A percentile compares a stretch with the other conserved stretches of the same genome.
Conservation (phyloP, 2,797 vertebrate genomes). For the Poecilia velifera region DNA sequence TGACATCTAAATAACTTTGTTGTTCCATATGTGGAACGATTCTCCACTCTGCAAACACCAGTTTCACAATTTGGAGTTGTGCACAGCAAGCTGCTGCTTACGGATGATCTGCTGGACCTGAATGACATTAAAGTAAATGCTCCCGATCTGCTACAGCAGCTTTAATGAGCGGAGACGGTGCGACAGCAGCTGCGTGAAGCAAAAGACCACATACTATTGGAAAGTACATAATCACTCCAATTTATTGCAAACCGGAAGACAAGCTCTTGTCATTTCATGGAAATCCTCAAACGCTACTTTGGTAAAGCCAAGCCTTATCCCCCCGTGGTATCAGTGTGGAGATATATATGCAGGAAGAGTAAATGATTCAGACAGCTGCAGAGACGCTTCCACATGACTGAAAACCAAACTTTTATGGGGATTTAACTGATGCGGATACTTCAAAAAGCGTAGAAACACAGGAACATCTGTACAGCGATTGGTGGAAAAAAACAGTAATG, state of each 20-base stretch:
- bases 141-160: background rate
- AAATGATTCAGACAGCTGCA: conserved; percentile 49
- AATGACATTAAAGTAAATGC: background rate
- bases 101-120: background rate
- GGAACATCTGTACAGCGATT: conserved; percentile 48
- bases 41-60: background rate
- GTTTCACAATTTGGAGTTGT: background rate
- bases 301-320: conserved; percentile 11
- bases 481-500: conserved; percentile 25
- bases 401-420: conserved; percentile 29
- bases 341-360: conserved; percentile 16
- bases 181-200: conserved; percentile 10
- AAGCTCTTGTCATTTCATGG: conserved; percentile 38
- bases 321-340: conserved; percentile 14
- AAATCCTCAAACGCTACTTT: conserved; percentile 27
- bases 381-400: conserved; percentile 18
- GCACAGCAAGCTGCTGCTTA: background rate
- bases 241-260: conserved; percentile 64
- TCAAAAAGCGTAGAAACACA: conserved; percentile 40
- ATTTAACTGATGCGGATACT: conserved; percentile 50
- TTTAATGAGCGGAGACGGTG: background rate
- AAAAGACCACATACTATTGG: conserved; percentile 49
- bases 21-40: conserved; percentile 10
- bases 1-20: conserved; percentile 12
- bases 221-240: conserved; percentile 51